Percentiles rank a stretch among this genome's conserved stretches.
Conservation (phyloP, 2,113 vertebrate genomes). For the Crotalus helleri region DNA sequence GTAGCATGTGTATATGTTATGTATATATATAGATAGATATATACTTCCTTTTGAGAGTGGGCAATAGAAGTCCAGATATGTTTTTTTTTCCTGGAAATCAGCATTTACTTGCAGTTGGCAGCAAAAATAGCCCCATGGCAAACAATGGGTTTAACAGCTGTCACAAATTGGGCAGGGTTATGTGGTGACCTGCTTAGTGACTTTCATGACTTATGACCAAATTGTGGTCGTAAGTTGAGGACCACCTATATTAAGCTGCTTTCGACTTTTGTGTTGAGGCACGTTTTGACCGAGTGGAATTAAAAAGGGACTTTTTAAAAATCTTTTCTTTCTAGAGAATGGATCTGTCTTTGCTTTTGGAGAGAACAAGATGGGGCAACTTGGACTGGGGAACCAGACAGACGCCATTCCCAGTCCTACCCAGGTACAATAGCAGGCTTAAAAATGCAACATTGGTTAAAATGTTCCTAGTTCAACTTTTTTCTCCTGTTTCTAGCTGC, state of each 20-base stretch:
- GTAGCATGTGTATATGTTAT: too few relatives aligned
- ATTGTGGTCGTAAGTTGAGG: neutral
- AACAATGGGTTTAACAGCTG: neutral
- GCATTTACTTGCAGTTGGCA: neutral
- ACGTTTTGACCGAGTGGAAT: neutral
- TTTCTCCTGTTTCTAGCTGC: neutral
- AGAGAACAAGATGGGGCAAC: constrained; percentile 95
- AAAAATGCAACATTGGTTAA: neutral
- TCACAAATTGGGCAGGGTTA: neutral
- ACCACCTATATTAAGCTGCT: neutral
- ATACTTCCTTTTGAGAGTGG: too few relatives aligned
- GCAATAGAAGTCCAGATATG: neutral
- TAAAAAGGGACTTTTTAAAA: too few relatives aligned
- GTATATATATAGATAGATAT: too few relatives aligned
- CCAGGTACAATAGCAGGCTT: constrained; percentile 62
- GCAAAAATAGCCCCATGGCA: neutral
- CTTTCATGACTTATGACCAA: neutral
- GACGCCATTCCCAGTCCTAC: constrained; percentile 90
- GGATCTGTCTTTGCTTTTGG: constrained; percentile 88
- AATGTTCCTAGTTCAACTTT: neutral
- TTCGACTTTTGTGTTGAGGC: neutral
- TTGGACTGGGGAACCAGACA: constrained; percentile 93
- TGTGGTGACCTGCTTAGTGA: neutral
- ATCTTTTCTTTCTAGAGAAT: constrained; percentile 70
- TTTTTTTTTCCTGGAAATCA: neutral